Percentiles rank a stretch among this genome's conserved stretches.
Evolutionary conservation across 2,113 vertebrate genomes (phyloP).

Genomic region (Triplophysa dalaica): DNA sequence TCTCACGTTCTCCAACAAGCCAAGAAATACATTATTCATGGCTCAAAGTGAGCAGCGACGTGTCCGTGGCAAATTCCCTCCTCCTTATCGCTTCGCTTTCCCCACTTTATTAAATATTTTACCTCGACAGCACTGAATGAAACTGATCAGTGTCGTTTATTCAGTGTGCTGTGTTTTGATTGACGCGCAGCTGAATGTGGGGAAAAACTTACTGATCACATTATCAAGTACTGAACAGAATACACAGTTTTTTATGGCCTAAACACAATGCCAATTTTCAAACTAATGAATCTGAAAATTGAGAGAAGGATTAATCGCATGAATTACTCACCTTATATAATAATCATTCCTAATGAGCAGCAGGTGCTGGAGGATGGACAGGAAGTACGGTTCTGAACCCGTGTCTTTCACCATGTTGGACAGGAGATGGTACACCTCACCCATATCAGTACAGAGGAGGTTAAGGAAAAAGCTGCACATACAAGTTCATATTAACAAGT

Average conservation of each 20-base stretch:
- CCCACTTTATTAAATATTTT: conserved; percentile 57
- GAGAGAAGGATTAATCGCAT: not conserved
- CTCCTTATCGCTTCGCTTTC: conserved; percentile 51
- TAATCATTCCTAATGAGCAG: conserved; percentile 96
- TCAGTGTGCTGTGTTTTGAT: conserved; percentile 36
- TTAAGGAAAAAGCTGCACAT: conserved; percentile 74
- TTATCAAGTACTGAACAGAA: not conserved
- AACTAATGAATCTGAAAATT: not conserved
- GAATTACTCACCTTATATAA: conserved; percentile 84
- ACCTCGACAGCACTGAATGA: conserved; percentile 64
- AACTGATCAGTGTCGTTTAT: conserved; percentile 66
- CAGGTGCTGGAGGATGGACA: conserved; percentile 95
- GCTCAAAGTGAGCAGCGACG: conserved; percentile 68
- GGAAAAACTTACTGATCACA: not conserved
- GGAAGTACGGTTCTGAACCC: conserved; percentile 85
- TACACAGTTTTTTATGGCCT: not conserved
- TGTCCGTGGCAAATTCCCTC: conserved; percentile 72
- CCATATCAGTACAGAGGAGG: conserved; percentile 82
- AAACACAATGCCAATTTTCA: not conserved
- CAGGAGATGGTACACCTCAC: conserved; percentile 92
- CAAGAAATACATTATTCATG: conserved; percentile 76
- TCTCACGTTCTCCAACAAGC: conserved; percentile 69
- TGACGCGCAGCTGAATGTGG: conserved; percentile 35
- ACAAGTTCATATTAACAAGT: no score
- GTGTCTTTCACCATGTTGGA: conserved; percentile 97